Conservation (phyloP, 2,113 vertebrate genomes). For the Australoheros scitulus region DNA sequence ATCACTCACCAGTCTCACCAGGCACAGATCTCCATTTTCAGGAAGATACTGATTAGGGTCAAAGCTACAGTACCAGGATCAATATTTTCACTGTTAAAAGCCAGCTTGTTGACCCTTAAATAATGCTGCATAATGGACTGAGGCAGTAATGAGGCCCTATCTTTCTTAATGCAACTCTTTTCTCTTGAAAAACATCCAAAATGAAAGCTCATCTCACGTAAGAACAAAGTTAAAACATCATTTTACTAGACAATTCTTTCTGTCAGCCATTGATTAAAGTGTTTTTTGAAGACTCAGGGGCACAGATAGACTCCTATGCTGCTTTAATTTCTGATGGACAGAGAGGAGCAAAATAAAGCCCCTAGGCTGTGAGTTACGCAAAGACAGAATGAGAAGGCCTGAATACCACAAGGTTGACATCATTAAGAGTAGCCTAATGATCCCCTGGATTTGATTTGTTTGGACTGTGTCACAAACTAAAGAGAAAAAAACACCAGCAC, state of each 20-base stretch:
- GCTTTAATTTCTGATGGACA: conserved; percentile 42
- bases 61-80: conserved; percentile 40
- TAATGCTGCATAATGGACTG: conserved; percentile 17
- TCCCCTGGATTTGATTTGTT: conserved; percentile 56
- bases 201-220: not conserved
- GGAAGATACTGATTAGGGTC: conserved; percentile 58
- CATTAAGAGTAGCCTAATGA: conserved; percentile 64
- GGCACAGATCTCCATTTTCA: conserved; percentile 37
- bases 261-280: not conserved
- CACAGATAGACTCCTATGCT: conserved; percentile 8
- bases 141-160: conserved; percentile 6
- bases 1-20: conserved; percentile 38
- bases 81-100: conserved; percentile 59
- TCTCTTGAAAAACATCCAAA: conserved; percentile 17
- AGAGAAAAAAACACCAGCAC: not conserved
- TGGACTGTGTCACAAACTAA: conserved; percentile 25
- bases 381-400: conserved; percentile 42
- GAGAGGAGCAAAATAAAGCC: conserved; percentile 29
- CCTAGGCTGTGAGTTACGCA: conserved; percentile 31
- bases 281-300: not conserved
- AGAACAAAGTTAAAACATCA: not conserved
- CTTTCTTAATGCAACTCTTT: conserved; percentile 2
- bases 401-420: conserved; percentile 58
- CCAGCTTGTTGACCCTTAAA: conserved; percentile 46
- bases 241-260: not conserved